Conservation (phyloP, 2,888 invertebrate genomes). For the Theristus sp. region DNA sequence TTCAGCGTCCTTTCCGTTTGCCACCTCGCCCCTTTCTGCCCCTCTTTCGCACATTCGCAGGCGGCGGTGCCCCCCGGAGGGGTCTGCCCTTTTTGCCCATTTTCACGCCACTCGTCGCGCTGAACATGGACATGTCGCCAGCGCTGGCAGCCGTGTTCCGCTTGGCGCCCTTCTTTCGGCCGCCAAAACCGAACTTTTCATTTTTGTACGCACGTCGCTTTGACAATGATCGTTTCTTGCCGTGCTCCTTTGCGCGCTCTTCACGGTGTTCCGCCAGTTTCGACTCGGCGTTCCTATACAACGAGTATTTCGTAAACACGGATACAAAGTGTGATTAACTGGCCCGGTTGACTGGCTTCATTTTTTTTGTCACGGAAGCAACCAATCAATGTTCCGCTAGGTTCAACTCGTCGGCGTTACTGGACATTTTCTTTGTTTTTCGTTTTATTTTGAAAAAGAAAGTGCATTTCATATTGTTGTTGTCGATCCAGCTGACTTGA, state of each 20-base stretch:
- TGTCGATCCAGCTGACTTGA: no score
- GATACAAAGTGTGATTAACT: background rate
- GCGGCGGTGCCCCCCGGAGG: no score
- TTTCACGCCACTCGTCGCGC: background rate
- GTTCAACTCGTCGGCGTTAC: no score
- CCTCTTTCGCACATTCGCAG: no score
- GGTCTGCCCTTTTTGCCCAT: no score
- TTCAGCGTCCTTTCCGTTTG: no score
- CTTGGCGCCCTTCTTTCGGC: slow-evolving; percentile 59
- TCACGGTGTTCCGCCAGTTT: background rate
- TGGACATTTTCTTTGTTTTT: no score
- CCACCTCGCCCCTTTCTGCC: no score
- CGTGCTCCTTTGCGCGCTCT: background rate
- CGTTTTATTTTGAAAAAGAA: no score
- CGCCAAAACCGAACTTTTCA: slow-evolving; percentile 79
- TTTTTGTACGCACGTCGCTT: slow-evolving; percentile 44
- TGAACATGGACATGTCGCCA: background rate
- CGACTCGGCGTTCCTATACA: background rate
- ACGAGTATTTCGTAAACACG: background rate
- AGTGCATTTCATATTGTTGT: no score
- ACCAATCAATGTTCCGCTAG: no score
- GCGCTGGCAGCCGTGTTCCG: background rate
- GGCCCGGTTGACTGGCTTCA: background rate
- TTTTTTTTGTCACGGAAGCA: background rate
- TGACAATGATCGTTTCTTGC: background rate